Conservation (phyloP, 2,113 vertebrate species). For the Onychostruthus taczanowskii region DNA sequence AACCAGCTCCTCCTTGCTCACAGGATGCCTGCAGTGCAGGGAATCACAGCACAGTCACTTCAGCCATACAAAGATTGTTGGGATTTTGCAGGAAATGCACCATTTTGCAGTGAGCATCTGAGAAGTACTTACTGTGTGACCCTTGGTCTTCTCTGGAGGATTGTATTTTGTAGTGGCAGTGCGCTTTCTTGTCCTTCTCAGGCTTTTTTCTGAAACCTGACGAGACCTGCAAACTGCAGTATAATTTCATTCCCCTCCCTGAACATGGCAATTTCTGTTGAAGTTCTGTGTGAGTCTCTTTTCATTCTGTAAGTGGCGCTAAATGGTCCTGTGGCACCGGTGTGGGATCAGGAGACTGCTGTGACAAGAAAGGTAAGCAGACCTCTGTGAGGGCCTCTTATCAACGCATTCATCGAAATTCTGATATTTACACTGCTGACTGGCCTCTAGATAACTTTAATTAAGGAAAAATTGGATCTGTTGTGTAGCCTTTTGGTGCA, state of each 20-base stretch:
- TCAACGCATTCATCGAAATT: neutral
- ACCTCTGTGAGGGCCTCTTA: neutral
- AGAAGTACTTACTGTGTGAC: neutral
- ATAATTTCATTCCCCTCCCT: neutral
- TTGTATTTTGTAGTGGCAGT: neutral
- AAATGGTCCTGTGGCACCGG: fast-evolving
- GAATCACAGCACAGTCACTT: neutral
- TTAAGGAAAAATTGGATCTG: neutral
- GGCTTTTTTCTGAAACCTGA: neutral
- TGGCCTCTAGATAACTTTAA: neutral
- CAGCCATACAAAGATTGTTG: neutral
- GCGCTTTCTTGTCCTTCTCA: neutral
- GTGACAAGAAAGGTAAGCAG: neutral
- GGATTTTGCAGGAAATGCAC: neutral
- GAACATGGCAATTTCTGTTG: neutral
- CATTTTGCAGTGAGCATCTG: neutral
- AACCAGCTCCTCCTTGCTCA: neutral
- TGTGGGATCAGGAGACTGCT: neutral
- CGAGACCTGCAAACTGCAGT: fast-evolving
- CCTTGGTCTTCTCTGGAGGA: neutral
- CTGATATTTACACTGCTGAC: neutral
- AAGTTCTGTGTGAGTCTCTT: neutral
- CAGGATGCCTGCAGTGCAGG: neutral
- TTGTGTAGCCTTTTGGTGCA: neutral
- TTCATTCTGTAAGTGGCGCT: fast-evolving